A percentile compares a stretch with the other conserved stretches of the same genome.
Conservation (phyloP, 2,113 vertebrate genomes). For the Narcine bancroftii region DNA sequence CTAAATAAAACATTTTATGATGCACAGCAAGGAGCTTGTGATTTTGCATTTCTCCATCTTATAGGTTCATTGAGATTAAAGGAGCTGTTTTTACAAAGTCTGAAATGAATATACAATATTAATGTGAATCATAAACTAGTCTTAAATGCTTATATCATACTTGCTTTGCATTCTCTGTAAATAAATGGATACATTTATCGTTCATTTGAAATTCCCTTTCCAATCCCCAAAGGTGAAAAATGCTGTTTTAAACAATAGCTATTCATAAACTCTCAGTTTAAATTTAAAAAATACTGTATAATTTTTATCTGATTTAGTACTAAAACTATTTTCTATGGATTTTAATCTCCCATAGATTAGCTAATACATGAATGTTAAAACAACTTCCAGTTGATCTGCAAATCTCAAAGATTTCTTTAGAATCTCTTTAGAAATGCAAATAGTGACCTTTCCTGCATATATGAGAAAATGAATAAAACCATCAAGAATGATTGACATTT, state of each 20-base stretch:
- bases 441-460: not conserved
- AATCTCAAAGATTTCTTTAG: not conserved
- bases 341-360: not conserved
- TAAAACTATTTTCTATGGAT: not conserved
- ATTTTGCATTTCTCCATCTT: not conserved
- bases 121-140: constrained; percentile 7
- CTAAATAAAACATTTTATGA: not conserved
- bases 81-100: not conserved
- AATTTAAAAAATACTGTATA: not conserved
- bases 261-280: not conserved
- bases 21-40: not conserved
- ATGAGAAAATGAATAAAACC: not conserved
- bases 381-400: not conserved
- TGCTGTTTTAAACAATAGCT: not conserved
- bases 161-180: constrained; percentile 16
- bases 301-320: not conserved
- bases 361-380: not conserved
- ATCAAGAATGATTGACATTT: not conserved
- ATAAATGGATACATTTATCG: not conserved
- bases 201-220: not conserved
- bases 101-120: constrained; percentile 19
- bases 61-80: constrained; percentile 10
- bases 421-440: constrained; percentile 27
- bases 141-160: not conserved
- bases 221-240: not conserved